Base-by-base conservation (phyloP, 2,888 invertebrate species). In the Tiphia femorata region DNA sequence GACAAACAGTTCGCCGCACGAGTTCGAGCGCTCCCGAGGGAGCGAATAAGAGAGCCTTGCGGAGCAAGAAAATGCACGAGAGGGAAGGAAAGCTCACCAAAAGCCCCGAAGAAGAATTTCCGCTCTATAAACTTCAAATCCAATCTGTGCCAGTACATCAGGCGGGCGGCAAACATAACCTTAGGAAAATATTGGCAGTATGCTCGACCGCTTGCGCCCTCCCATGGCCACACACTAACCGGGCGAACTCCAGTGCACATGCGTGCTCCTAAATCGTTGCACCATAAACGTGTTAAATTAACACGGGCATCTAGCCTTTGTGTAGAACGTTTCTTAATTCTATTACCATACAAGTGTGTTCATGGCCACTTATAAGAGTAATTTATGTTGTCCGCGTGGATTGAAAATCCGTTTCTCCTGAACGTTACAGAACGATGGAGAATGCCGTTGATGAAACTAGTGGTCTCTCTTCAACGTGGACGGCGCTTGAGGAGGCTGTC, bases 91-190 rank as follows among this genome's bases (percentile, higher is more conserved):
- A 6, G 25, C 33, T 14, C 29, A n/a, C n/a, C 33, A 14, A 14
- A 14, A 33, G 33, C 68, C 68, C 68, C 58, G 60, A 68, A 65
- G 64, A 73, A 72, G 65, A 73, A 73, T 78, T 81, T 81, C 77
- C 80, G 77, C 81, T 74, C 79, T 78, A 79, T 80, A 80, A 82
- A 81, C 77, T 81, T 79, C 75, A 79, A 82, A 82, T 82, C 80
- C 80, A 82, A 83, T 82, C 80, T 80, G 78, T 76, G 77, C 77
- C 76, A 68, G 77, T 75, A 76, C 79, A 78, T 79, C 77, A 74
- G 69, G 65, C 70, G 64, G 67, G 63, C 62, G 60, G 65, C 75
- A 79, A 78, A 78, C 77, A 76, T 71, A 66, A 73, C 68, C 72
- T 75, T 78, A 73, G 68, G 66, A 81, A 81, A 81, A 81, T 79